phyloP scores from a whole-genome alignment of 2,113 vertebrate genomes.

The Antechinus stuartii region DNA sequence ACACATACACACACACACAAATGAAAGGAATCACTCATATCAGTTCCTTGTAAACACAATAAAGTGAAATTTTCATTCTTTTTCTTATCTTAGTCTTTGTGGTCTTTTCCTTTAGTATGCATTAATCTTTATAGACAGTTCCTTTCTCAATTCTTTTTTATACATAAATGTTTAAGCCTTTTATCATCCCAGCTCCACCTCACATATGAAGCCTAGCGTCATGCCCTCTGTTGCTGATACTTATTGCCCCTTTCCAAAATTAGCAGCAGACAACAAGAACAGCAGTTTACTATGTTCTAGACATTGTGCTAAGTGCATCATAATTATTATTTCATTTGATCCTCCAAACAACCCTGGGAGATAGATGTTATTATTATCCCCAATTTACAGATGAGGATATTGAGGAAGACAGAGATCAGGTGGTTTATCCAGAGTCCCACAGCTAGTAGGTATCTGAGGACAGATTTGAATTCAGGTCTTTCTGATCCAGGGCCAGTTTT shows the following conservation, averaged over 20 bases:
- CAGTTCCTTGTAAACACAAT: neutral
- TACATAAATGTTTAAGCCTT: neutral
- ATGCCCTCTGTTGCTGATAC: neutral
- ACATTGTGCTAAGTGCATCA: neutral
- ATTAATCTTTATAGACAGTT: neutral
- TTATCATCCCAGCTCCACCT: neutral
- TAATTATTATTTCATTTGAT: neutral
- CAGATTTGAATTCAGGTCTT: neutral
- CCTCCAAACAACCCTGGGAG: neutral
- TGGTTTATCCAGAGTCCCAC: neutral
- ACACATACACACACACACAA: neutral
- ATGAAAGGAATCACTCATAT: neutral
- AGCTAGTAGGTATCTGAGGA: neutral
- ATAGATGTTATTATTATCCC: neutral
- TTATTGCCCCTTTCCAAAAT: neutral
- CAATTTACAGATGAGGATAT: neutral
- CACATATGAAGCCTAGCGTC: neutral
- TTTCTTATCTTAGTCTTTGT: neutral
- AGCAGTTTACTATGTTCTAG: neutral
- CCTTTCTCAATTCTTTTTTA: neutral
- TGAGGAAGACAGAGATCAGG: neutral
- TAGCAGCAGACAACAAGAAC: neutral
- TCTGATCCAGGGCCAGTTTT: neutral
- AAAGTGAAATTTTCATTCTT: neutral
- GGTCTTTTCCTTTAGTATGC: neutral